Base-by-base conservation (phyloP, 2,113 vertebrate genomes). In the Struthidea cinerea region DNA sequence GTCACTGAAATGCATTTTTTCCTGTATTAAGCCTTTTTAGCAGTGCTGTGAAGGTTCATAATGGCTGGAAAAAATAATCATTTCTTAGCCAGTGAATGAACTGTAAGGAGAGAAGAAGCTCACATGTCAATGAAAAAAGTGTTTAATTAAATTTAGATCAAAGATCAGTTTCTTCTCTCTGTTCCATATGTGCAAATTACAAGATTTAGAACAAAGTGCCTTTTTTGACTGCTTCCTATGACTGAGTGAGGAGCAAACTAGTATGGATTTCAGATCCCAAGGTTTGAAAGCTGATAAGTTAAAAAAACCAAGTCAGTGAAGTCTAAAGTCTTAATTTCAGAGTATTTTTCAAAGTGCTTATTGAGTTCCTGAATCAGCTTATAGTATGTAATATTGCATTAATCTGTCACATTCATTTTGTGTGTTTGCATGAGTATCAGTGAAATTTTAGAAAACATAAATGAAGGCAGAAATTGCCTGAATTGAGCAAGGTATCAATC, bases 71-170 rank as follows among this genome's bases (percentile, higher is more conserved):
- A 84, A 77, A 64, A 13, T 15, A 44, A 63, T 28, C 0, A 46
- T 69, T 90, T 90, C 41, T 75, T 70, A 94, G 44, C 16, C 64
- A 79, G 55, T 47, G 59, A 85, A 57, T 65, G 70, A 89, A 74
- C 63, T 94, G 44, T 49, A 85, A 63, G 13, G 63, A 93, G 84
- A 63, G n/a, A 78, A 56, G 46, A 32, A 85, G 22, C 30, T 83
- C 1, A 3, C 7, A n/a, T 37, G 41, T 59, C 67, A 91, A 71
- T 81, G 79, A 84, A 39, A 85, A 86, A 81, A 82, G 60, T 53
- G 65, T 79, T 94, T 89, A 92, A 93, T 94, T 94, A 91, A 60
- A 73, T 90, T 93, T 76, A 91, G 86, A 90, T 85, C 73, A 96
- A 96, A 92, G 85, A 87, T 81, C 17, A 68, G 49, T 82, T 95